Evolutionary conservation across 2,888 invertebrate genomes (phyloP), one percentile per base, ranked within the genome.

Genomic region (Dyspetes luteomarginatus): DNA sequence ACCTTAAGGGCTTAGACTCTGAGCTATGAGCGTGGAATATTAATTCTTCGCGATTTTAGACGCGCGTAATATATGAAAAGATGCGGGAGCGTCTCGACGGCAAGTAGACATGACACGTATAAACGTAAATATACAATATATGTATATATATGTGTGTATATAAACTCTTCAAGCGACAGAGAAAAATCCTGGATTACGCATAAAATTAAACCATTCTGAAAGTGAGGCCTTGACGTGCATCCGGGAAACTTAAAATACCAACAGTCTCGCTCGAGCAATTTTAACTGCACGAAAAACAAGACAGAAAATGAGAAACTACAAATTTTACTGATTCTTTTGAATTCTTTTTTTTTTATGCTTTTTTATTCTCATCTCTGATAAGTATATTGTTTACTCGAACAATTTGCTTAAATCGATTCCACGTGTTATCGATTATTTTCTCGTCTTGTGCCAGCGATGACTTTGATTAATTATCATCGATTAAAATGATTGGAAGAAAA

Each of bases 201-300:
- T 74, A 77, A 56, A 74, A 83, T 84, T 72, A 64, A 73, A 67
- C 43, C 56, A 62, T 71, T 69, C 72, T 77, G 77, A 71, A 69
- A 72, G 68, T 64, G 71, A 62, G 82, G 83, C 86, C 87, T 87
- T 84, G 84, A 75, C 56, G 48, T 22, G 68, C 84, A 79, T 85
- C 83, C 86, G 85, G 84, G 68, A 85, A 83, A 85, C 73, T 73
- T 58, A 76, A 48, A 72, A 80, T 76, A 65, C 15, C 45, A 56
- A 58, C 60, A 41, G 26, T 60, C 36, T 43, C 19, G 41, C 30
- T 52, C 19, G 43, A 76, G 28, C 36, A 19, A 71, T 60, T 78
- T 65, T 60, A 9, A 3, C n/a, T 4, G 28, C 55, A 17, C 24
- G 72, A 55, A 30, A 55, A 55, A 43, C 4, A 30, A 5, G n/a